Percentiles rank a stretch among this genome's conserved stretches.
Conservation (phyloP, 1,140 invertebrate species). For the Brachionus rotundiformis region DNA sequence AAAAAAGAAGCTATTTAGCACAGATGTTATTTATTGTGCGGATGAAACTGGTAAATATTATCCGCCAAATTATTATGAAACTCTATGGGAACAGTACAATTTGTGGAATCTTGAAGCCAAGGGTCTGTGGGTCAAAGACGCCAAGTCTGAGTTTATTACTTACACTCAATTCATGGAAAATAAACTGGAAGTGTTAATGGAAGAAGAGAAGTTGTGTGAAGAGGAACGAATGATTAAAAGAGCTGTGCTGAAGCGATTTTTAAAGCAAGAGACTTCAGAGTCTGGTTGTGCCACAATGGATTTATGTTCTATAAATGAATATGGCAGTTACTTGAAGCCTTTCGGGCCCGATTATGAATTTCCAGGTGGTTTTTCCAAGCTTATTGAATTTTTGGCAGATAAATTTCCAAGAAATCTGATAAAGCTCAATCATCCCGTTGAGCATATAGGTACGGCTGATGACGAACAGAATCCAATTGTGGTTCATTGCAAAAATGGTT, state of each 20-base stretch:
- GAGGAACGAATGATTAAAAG: neutral
- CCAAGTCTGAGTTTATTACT: constrained; percentile 9
- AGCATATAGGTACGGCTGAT: neutral
- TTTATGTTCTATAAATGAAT: constrained; percentile 20
- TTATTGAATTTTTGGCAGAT: constrained; percentile 31
- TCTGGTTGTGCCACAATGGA: constrained; percentile 51
- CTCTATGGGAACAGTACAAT: constrained; percentile 5
- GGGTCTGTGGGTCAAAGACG: neutral
- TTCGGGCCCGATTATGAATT: constrained; percentile 49
- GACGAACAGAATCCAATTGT: neutral
- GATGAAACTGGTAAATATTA: constrained; percentile 45
- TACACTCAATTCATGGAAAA: constrained; percentile 47
- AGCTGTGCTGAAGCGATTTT: neutral
- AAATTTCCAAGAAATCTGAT: constrained; percentile 22
- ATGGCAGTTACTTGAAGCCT: constrained; percentile 36
- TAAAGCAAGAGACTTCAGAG: constrained; percentile 47
- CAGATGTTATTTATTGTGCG: constrained; percentile 14
- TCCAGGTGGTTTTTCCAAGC: constrained; percentile 47
- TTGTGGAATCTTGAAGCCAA: constrained; percentile 41
- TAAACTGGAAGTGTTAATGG: constrained; percentile 13
- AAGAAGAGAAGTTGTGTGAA: neutral
- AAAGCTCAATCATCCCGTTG: constrained; percentile 18
- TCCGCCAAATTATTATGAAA: neutral
- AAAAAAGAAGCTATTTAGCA: constrained; percentile 42
- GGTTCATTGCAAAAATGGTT: constrained; percentile 37